phyloP scores from a whole-genome alignment of 2,113 vertebrate genomes.

The Peromyscus polionotus region DNA sequence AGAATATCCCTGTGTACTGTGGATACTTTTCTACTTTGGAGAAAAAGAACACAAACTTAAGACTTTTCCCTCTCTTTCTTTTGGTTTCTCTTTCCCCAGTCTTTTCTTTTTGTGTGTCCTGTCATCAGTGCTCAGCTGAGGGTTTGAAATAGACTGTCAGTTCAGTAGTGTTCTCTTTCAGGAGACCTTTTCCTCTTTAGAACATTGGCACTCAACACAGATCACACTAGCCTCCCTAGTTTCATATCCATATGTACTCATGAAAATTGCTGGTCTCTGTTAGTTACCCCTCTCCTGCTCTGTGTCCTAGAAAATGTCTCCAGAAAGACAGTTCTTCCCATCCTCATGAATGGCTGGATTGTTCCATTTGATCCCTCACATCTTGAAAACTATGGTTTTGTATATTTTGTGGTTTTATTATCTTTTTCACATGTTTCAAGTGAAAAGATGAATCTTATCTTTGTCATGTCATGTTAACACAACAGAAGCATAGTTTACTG shows the following conservation, averaged over 20 bases:
- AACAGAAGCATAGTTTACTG: slow-evolving; percentile 7
- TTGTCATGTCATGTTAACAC: background rate
- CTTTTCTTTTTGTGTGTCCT: background rate
- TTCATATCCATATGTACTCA: background rate
- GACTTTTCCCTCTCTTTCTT: background rate
- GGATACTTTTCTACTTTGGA: background rate
- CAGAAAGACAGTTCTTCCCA: background rate
- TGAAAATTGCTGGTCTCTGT: background rate
- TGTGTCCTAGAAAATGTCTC: background rate
- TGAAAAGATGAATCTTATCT: background rate
- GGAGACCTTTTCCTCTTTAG: background rate
- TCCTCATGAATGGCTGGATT: background rate
- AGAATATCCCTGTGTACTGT: background rate
- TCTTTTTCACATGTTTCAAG: background rate
- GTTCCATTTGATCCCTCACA: background rate
- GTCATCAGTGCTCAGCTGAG: background rate
- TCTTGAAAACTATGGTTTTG: background rate
- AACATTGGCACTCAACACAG: background rate
- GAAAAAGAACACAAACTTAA: background rate
- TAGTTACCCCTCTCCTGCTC: background rate
- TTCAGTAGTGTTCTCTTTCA: background rate
- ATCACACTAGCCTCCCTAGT: background rate
- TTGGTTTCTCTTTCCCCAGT: background rate
- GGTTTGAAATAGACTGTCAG: background rate
- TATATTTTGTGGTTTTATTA: background rate